Conservation (phyloP, 2,113 vertebrate species). For the Brachyhypopomus gauderio region DNA sequence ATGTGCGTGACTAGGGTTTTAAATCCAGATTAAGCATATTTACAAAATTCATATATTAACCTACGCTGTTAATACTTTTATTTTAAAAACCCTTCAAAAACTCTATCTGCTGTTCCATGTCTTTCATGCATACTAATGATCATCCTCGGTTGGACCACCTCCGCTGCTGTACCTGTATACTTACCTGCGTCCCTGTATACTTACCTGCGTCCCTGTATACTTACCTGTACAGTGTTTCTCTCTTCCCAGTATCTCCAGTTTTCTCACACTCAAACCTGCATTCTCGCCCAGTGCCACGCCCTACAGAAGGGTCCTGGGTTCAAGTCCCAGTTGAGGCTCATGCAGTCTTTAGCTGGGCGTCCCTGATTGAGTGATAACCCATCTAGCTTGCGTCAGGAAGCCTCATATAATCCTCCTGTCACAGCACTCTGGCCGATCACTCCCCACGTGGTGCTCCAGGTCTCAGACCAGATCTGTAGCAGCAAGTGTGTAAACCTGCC, state of each 20-base stretch:
- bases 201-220: too few relatives aligned
- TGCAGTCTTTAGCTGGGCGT: too few relatives aligned
- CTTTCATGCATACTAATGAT: not conserved
- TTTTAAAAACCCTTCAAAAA: conserved; percentile 1
- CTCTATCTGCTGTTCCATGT: not conserved
- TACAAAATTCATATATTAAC: not conserved
- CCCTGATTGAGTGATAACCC: too few relatives aligned
- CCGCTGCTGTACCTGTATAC: not conserved
- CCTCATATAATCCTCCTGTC: not conserved
- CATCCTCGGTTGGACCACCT: not conserved
- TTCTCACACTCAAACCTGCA: not conserved
- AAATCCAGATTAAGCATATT: conserved; percentile 1
- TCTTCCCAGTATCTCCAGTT: not conserved
- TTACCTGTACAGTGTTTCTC: not conserved
- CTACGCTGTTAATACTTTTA: conserved; percentile 7
- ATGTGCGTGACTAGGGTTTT: not conserved
- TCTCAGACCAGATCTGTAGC: too few relatives aligned
- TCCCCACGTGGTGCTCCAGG: not conserved
- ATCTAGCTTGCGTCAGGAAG: too few relatives aligned
- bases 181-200: too few relatives aligned
- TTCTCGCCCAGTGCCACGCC: too few relatives aligned
- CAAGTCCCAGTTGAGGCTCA: too few relatives aligned
- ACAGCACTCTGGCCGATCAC: not conserved
- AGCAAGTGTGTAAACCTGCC: too few relatives aligned
- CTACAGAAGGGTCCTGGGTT: too few relatives aligned